phyloP scores from a whole-genome alignment of 1,140 invertebrate species.

The Panonychus citri region DNA sequence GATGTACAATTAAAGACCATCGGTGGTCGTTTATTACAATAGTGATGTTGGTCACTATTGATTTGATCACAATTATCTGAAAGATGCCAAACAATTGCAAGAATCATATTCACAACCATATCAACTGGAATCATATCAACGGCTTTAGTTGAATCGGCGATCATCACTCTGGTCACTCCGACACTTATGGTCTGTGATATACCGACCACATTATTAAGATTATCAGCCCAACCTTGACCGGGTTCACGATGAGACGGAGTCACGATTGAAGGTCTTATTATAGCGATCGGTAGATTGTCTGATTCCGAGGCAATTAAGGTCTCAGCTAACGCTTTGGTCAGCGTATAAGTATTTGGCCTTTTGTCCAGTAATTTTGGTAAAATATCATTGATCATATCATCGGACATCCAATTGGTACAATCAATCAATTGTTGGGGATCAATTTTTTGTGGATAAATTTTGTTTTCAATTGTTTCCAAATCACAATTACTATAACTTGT shows the following conservation, averaged over 20 bases:
- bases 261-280: slow-evolving; percentile 9
- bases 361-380: slow-evolving; percentile 26
- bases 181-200: neutral
- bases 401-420: slow-evolving; percentile 3
- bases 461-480: slow-evolving; percentile 24
- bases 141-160: neutral
- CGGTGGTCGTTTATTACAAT: too few relatives aligned
- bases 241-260: neutral
- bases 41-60: too few relatives aligned
- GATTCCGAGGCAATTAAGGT: slow-evolving; percentile 40
- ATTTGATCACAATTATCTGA: too few relatives aligned
- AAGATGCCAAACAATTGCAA: neutral
- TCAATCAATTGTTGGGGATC: neutral
- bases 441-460: slow-evolving; percentile 38
- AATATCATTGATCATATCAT: neutral
- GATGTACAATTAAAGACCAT: too few relatives aligned
- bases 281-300: slow-evolving; percentile 6
- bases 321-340: slow-evolving; percentile 57
- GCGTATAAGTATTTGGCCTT: slow-evolving; percentile 64
- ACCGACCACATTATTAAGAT: neutral
- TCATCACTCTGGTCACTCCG: neutral
- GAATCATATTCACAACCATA: neutral
- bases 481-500: slow-evolving; percentile 29
- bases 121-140: neutral
- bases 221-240: slow-evolving; percentile 45